phyloP scores from a whole-genome alignment of 2,797 vertebrate genomes.

The Muscicapa comitata region DNA sequence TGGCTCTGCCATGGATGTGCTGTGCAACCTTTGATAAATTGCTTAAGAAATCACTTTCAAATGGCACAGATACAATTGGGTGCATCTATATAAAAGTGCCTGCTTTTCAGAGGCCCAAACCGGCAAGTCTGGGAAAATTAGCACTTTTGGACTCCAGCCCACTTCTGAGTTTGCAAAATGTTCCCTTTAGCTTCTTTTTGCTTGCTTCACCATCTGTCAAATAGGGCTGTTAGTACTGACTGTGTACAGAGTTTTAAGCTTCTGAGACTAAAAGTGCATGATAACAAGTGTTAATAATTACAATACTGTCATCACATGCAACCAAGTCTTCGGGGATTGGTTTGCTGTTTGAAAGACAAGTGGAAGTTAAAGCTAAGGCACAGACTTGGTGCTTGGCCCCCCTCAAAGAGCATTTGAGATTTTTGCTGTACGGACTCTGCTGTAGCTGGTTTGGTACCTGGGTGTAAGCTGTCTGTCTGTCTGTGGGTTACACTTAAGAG shows the following conservation, averaged over 20 bases:
- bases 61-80: neutral
- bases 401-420: accelerated
- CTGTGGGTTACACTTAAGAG: neutral
- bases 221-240: conserved; percentile 11
- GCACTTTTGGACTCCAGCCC: conserved; percentile 33
- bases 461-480: neutral
- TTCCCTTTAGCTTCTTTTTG: conserved; percentile 27
- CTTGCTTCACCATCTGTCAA: conserved; percentile 51
- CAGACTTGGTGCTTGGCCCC: neutral
- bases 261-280: conserved; percentile 3
- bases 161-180: conserved; percentile 35
- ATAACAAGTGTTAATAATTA: conserved; percentile 20
- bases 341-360: conserved; percentile 1
- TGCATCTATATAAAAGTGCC: neutral
- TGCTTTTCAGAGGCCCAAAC: neutral
- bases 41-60: conserved; percentile 31
- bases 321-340: neutral
- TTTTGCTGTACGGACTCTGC: accelerated
- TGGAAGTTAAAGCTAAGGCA: neutral
- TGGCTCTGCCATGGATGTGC: neutral
- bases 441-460: neutral
- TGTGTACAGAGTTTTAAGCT: conserved; percentile 20
- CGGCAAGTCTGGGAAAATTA: neutral
- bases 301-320: neutral
- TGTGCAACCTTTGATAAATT: neutral